Percentiles rank a stretch among this genome's conserved stretches.
phyloP scores from a whole-genome alignment of 2,797 vertebrate species.

The Pipistrellus pipistrellus region DNA sequence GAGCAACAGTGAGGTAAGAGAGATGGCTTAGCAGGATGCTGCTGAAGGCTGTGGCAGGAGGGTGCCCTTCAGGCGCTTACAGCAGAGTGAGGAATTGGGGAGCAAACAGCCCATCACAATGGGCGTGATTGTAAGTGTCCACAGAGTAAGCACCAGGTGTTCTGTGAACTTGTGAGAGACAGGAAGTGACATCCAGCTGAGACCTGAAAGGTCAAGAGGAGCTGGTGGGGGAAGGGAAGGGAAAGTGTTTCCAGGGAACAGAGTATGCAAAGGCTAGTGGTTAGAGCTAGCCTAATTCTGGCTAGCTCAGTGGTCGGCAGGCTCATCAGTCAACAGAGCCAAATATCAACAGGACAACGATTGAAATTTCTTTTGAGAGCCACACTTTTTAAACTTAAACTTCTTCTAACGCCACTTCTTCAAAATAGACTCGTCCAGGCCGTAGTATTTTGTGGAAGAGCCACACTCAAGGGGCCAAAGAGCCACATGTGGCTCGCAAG shows the following conservation, averaged over 20 bases:
- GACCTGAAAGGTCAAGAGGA: not conserved
- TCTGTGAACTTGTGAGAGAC: not conserved
- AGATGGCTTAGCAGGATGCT: not conserved
- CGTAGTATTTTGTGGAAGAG: too few relatives aligned
- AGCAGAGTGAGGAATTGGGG: not conserved
- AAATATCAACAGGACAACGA: too few relatives aligned
- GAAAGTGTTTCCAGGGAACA: not conserved
- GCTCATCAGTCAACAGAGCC: too few relatives aligned
- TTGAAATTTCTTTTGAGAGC: too few relatives aligned
- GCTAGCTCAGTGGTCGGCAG: too few relatives aligned
- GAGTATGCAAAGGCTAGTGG: not conserved
- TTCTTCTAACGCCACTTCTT: too few relatives aligned
- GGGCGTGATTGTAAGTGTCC: not conserved
- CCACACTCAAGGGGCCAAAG: too few relatives aligned
- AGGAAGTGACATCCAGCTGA: not conserved
- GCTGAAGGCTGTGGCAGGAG: not conserved
- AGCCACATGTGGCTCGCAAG: too few relatives aligned
- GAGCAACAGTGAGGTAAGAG: not conserved
- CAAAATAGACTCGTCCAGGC: too few relatives aligned
- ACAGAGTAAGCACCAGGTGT: not conserved
- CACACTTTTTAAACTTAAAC: too few relatives aligned
- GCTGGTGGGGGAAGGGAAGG: not conserved
- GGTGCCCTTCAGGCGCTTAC: not conserved
- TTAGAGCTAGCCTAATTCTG: conserved; percentile 7
- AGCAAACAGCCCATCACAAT: not conserved